Evolutionary conservation across 1,140 invertebrate genomes (phyloP).

Genomic region (Drosophila navojoa): DNA sequence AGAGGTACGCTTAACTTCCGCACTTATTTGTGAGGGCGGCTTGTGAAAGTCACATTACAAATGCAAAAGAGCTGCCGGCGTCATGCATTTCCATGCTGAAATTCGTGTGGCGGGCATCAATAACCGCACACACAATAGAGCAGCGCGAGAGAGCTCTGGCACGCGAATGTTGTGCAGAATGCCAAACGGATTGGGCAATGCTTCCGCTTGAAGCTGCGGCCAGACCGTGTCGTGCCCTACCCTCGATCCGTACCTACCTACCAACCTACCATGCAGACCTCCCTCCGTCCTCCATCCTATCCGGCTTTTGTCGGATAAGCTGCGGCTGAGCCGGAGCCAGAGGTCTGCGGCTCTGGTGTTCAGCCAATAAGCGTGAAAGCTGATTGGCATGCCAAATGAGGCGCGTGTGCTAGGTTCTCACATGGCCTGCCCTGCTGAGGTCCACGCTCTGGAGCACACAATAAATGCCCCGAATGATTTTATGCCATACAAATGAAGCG

Average conservation of each 20-base stretch:
- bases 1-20: conserved; percentile 35
- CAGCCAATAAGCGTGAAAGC: conserved; percentile 67
- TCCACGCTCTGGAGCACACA: conserved; percentile 18
- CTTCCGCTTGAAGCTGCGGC: conserved; percentile 57
- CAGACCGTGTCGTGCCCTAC: background rate
- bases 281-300: background rate
- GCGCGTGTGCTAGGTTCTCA: conserved; percentile 28
- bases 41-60: conserved; percentile 61
- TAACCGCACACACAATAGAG: conserved; percentile 60
- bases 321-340: conserved; percentile 4
- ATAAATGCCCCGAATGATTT: conserved; percentile 67
- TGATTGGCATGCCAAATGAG: conserved; percentile 79
- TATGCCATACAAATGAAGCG: conserved; percentile 39
- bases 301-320: background rate
- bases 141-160: conserved; percentile 30
- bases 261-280: too few relatives aligned
- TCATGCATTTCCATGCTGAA: conserved; percentile 52
- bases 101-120: conserved; percentile 39
- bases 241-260: too few relatives aligned
- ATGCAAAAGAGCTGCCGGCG: conserved; percentile 70
- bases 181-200: conserved; percentile 37
- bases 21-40: conserved; percentile 15
- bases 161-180: conserved; percentile 61
- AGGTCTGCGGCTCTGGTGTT: conserved; percentile 6
- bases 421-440: conserved; percentile 4